Evolutionary conservation across 2,113 vertebrate genomes (phyloP), one percentile per base, ranked within the genome.

Genomic region (Leucoraja erinaceus): DNA sequence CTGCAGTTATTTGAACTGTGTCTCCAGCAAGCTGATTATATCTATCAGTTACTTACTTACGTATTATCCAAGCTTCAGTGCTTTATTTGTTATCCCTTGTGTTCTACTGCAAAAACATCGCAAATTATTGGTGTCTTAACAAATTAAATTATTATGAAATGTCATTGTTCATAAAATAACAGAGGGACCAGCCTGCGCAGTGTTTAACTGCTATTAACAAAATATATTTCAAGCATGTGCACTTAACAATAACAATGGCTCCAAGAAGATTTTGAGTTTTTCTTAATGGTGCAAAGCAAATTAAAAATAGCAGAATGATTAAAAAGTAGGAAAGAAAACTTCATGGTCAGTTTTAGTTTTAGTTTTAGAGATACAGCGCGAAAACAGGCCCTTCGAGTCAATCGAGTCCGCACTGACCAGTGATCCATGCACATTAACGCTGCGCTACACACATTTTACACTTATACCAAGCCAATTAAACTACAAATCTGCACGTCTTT

Each of bases 21-120:
- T 66, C 59, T 61, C 14, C 7, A 3, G 54, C 83, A 88, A 88
- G n/a, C 83, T 88, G 83, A 63, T 88, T 88, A 66, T 31, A 88
- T 88, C 83, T 88, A 66, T 88, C 83, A 88, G 63, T 88, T 88
- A 88, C n/a, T 88, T 88, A 31, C 83, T 31, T 31, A 31, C 1
- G 28, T 14, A 88, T 88, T n/a, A 88, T 63, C 28, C 59, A 88
- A 88, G 59, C 83, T 88, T n/a, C 59, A 66, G 4, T 88, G 59
- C 28, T n/a, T 88, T 88, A 88, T 88, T 86, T 86, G 83, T 63
- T 61, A 16, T 63, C 56, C 83, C n/a, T 61, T 88, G 28, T 61
- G 31, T 56, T 28, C 8, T 31, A 66, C 59, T 66, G 28, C 59
- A 86, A 86, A 61, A 88, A 72, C 3, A 31, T 31, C 25, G 1